Evolutionary conservation across 2,113 vertebrate genomes (phyloP), one percentile per base, ranked within the genome.

Genomic region (Pomatostomus ruficeps): DNA sequence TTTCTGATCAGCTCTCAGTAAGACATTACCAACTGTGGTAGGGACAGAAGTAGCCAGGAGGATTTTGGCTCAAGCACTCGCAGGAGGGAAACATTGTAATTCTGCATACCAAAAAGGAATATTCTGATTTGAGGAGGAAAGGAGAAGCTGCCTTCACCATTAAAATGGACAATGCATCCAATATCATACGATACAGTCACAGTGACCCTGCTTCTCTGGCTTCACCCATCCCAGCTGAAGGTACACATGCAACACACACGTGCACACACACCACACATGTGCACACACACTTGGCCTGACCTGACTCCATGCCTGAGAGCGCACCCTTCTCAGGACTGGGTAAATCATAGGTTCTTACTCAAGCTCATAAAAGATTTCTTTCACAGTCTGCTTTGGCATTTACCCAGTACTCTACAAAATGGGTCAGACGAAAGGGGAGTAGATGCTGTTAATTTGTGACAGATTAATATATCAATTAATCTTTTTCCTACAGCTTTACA

Each of bases 401-500:
- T 71, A 24, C 66, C 35, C 73, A 91, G 23, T 10, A 21, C 14
- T 74, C 51, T 85, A 40, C 70, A 85, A 57, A 87, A 71, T 14
- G 13, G 40, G 10, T 40, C 26, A 20, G 43, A n/a, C 36, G 59
- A 78, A 62, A 83, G 36, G 18, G 8, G 5, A 87, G n/a, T 33
- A 59, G 45, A n/a, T 52, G n/a, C 12, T 26, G 7, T 26, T 35
- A 18, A 26, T 72, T 81, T 75, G n/a, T 49, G 70, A 57, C 49
- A 78, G 81, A 71, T 77, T 70, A 66, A 70, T 74, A 25, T 9
- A 51, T 16, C 40, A 45, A 25, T 40, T 6, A 59, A 55, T 80
- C 33, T 61, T 89, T 86, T 91, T 29, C 40, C 36, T 72, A 46
- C 17, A 58, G 73, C 49, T 92, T 85, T 75, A 57, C 48, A 81